Percentiles rank a stretch among this genome's conserved stretches.
phyloP scores from a whole-genome alignment of 2,888 invertebrate genomes.

The Marronus borbonicus region DNA sequence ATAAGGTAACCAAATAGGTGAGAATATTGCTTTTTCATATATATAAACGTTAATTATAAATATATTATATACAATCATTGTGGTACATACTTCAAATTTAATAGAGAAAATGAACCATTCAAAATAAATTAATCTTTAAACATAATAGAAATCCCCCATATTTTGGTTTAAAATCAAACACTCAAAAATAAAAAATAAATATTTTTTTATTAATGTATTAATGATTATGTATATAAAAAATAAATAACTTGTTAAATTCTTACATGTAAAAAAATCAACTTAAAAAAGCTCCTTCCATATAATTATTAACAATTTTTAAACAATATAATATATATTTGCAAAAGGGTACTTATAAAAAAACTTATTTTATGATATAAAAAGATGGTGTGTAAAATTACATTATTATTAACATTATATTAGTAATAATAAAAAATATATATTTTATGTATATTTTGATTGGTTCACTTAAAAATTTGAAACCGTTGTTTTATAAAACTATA shows the following conservation, averaged over 20 bases:
- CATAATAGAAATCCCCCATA: background rate
- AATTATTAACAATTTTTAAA: background rate
- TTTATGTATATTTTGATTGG: slow-evolving; percentile 35
- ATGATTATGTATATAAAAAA: slow-evolving; percentile 14
- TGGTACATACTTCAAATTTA: slow-evolving; percentile 1
- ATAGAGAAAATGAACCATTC: slow-evolving; percentile 32
- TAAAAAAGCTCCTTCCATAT: background rate
- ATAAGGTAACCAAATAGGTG: background rate
- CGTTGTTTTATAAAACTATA: slow-evolving; percentile 22
- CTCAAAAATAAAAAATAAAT: slow-evolving; percentile 32
- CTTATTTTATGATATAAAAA: background rate
- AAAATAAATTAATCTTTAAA: slow-evolving; percentile 10
- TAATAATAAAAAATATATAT: slow-evolving; percentile 8
- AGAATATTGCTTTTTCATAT: background rate
- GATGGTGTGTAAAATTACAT: background rate
- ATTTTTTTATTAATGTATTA: slow-evolving; percentile 6
- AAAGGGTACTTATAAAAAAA: background rate
- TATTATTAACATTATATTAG: slow-evolving; percentile 1
- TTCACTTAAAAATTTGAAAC: slow-evolving; percentile 19
- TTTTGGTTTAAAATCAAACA: slow-evolving; percentile 14
- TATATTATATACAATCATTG: background rate
- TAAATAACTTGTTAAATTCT: slow-evolving; percentile 3
- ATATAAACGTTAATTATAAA: slow-evolving; percentile 1
- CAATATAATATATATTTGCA: background rate
- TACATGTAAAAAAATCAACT: background rate